Conservation (phyloP, 35 echinoderm and acorn worm genomes). For the Stichopus chloronotus region DNA sequence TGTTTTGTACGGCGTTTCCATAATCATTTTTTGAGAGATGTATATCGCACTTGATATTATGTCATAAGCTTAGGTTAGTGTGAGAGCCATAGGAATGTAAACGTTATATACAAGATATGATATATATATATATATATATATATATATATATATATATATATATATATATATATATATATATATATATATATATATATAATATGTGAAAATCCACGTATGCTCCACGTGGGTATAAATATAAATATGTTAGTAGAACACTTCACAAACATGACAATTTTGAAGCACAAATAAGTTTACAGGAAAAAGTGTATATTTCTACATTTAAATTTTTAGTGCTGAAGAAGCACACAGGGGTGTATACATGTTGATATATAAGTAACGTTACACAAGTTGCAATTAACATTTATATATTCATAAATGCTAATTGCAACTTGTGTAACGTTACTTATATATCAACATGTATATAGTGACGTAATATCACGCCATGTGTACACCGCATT, state of each 20-base stretch:
- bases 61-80: no score
- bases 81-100: no score
- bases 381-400: background rate
- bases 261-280: no score
- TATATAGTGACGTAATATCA: background rate
- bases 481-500: background rate
- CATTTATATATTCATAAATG: background rate
- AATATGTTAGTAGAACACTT: no score
- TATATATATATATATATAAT: slow-evolving; percentile 16
- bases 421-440: background rate
- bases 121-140: slow-evolving; percentile 16
- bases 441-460: background rate
- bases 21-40: no score
- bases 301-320: no score
- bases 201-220: no score
- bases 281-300: no score
- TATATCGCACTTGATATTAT: no score
- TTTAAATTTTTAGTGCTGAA: no score
- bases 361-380: background rate
- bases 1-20: no score
- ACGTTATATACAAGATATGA: background rate
- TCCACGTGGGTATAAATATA: no score
- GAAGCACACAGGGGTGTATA: background rate
- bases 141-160: slow-evolving; percentile 16
- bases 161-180: slow-evolving; percentile 16